Evolutionary conservation across 2,113 vertebrate genomes (phyloP).

Genomic region (Bubalus kerabau): DNA sequence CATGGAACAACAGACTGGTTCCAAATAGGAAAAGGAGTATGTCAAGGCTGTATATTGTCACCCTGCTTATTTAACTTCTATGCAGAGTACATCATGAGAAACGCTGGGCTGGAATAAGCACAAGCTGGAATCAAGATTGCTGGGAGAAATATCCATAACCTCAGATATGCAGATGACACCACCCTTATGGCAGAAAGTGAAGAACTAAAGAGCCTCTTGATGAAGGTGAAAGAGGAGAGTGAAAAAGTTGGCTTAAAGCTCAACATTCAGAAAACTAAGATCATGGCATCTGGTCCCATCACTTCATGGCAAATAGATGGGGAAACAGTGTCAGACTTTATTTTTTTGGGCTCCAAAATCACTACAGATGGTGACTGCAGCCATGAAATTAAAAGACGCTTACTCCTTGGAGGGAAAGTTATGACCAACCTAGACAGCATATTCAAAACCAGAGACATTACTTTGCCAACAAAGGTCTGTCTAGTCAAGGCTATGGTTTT

Average conservation of each 20-base stretch:
- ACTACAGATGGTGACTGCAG: neutral
- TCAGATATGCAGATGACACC: neutral
- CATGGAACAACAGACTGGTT: neutral
- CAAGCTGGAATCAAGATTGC: neutral
- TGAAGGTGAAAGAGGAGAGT: neutral
- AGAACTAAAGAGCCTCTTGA: neutral
- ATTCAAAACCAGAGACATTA: neutral
- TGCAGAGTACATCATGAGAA: neutral
- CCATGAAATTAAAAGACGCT: neutral
- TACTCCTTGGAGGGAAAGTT: neutral
- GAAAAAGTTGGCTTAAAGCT: neutral
- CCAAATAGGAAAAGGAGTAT: neutral
- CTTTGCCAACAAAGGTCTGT: neutral
- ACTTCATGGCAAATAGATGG: neutral
- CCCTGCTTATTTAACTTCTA: neutral
- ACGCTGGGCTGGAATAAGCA: neutral
- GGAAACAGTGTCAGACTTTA: neutral
- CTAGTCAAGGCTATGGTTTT: neutral
- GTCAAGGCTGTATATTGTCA: neutral
- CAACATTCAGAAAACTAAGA: neutral
- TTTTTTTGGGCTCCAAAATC: neutral
- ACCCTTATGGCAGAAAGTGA: neutral
- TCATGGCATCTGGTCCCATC: neutral
- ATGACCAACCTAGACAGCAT: neutral
- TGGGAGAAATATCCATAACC: neutral